A percentile compares a stretch with the other conserved stretches of the same genome.
Conservation (phyloP, 2,888 invertebrate species). For the Ennomos erosarius region DNA sequence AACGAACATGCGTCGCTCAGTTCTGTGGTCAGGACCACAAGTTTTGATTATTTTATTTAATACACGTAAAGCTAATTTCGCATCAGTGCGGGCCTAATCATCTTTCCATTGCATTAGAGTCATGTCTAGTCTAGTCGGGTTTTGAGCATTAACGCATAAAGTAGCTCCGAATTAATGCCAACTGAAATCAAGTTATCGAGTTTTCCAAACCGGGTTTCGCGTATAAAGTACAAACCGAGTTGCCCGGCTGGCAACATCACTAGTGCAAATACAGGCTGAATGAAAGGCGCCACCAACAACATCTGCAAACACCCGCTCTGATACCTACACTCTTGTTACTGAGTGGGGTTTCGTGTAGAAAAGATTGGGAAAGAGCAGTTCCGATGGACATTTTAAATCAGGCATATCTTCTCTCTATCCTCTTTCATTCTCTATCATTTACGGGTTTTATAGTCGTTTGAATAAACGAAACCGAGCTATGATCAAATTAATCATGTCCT, state of each 20-base stretch:
- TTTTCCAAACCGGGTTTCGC: background rate
- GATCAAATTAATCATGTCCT: too few relatives aligned
- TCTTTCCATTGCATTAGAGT: background rate
- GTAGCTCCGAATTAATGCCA: background rate
- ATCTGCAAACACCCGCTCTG: slow-evolving; percentile 12
- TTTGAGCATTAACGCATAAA: too few relatives aligned
- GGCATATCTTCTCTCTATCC: too few relatives aligned
- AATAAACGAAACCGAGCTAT: too few relatives aligned
- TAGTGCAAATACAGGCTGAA: slow-evolving; percentile 24
- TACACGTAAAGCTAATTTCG: too few relatives aligned
- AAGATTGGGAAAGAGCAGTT: slow-evolving; percentile 3
- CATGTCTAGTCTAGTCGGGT: background rate
- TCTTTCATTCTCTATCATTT: too few relatives aligned
- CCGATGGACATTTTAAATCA: too few relatives aligned
- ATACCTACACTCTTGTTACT: slow-evolving; percentile 21
- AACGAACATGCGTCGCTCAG: too few relatives aligned
- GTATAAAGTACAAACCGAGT: background rate
- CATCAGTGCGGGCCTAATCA: background rate
- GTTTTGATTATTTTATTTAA: too few relatives aligned
- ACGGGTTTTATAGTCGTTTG: too few relatives aligned
- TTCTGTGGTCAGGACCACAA: too few relatives aligned
- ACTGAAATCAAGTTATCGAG: slow-evolving; percentile 1
- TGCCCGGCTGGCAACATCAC: slow-evolving; percentile 9
- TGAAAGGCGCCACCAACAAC: slow-evolving; percentile 25
- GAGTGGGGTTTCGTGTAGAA: slow-evolving; percentile 38